A percentile compares a stretch with the other conserved stretches of the same genome.
Evolutionary conservation across 2,888 invertebrate species (phyloP).

Genomic region (Luperina testacea): DNA sequence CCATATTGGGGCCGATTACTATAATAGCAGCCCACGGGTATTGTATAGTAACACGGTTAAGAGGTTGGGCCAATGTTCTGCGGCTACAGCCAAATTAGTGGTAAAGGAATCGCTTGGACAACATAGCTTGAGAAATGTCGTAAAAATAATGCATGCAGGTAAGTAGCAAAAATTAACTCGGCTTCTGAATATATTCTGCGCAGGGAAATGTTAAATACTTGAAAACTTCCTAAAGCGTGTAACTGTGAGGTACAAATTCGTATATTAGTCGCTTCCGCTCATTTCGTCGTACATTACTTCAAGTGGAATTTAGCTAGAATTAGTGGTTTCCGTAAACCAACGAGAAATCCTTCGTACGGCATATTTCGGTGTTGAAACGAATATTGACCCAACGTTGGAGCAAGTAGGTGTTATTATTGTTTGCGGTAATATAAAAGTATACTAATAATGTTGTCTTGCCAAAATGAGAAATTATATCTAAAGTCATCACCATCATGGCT

Average conservation of each 20-base stretch:
- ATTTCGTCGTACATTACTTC: constrained; percentile 31
- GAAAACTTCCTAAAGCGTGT: constrained; percentile 20
- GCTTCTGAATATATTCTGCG: background rate
- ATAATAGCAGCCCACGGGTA: constrained; percentile 63
- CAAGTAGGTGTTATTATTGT: constrained; percentile 54
- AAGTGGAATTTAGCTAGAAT: constrained; percentile 51
- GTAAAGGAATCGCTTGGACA: background rate
- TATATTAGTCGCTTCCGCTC: constrained; percentile 52
- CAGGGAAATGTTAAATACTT: constrained; percentile 18
- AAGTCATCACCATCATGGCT: constrained; percentile 45
- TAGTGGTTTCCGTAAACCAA: constrained; percentile 38
- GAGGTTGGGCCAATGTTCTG: constrained; percentile 38
- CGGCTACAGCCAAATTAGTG: constrained; percentile 5
- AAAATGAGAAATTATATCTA: constrained; percentile 48
- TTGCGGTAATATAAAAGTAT: constrained; percentile 37
- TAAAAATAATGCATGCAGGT: background rate
- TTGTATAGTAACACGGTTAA: constrained; percentile 50
- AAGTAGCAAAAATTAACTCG: background rate
- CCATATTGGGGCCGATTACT: constrained; percentile 68
- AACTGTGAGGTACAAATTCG: constrained; percentile 31
- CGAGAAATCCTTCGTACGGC: constrained; percentile 17
- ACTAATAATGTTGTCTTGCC: constrained; percentile 56
- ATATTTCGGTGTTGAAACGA: constrained; percentile 10
- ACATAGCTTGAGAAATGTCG: background rate
- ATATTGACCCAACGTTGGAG: constrained; percentile 39